Conservation (phyloP, 2,113 vertebrate species). For the Phocoena phocoena region DNA sequence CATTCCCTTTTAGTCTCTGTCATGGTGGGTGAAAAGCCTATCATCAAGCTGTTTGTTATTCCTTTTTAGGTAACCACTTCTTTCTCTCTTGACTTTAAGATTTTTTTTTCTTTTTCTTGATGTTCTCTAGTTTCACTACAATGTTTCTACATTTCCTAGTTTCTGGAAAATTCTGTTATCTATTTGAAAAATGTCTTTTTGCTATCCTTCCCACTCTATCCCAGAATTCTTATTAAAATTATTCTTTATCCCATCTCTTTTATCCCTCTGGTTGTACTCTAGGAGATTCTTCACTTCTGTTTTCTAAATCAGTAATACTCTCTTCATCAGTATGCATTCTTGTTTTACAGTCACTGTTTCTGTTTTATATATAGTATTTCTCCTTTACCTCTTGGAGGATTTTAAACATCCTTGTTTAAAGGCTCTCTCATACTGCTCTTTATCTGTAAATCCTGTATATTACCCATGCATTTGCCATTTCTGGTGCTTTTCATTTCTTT, state of each 20-base stretch:
- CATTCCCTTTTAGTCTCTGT: neutral
- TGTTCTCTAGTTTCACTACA: neutral
- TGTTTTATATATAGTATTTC: neutral
- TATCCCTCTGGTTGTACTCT: neutral
- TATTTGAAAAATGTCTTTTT: neutral
- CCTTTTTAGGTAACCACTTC: neutral
- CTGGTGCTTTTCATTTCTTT: neutral
- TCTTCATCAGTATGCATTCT: neutral
- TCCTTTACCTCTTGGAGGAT: neutral
- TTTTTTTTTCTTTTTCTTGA: neutral
- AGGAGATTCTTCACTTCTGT: neutral
- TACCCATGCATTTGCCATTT: neutral
- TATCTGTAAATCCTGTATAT: neutral
- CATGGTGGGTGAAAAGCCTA: neutral
- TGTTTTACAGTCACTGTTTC: neutral
- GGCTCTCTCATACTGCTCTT: neutral
- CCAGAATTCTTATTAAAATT: neutral
- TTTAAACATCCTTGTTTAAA: neutral
- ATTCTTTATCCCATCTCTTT: neutral
- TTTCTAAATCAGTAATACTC: neutral
- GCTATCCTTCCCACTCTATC: neutral
- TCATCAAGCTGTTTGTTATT: neutral
- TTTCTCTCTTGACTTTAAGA: neutral
- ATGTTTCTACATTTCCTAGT: neutral
- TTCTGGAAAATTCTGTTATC: neutral